Percentiles rank a stretch among this genome's conserved stretches.
These are phyloP conservation scores for Drosophila mimetica DNA, from an alignment of 2,888 invertebrate genomes.

Conservation along the genomic window DNA sequence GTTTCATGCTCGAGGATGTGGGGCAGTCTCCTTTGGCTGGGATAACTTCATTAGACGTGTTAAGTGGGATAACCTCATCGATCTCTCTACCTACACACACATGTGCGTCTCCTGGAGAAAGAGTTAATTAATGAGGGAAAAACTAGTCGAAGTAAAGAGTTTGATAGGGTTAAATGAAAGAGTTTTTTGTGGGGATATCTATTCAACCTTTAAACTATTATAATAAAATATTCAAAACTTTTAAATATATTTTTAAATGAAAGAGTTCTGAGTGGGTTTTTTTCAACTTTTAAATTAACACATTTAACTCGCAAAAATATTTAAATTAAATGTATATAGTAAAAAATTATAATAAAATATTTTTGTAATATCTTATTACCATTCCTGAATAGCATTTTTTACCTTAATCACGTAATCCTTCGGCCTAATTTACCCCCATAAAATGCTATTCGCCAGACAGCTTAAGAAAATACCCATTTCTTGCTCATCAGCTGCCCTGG, in stretches of 20 bases:
- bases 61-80: constrained; percentile 61
- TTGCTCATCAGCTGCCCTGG: constrained; percentile 2
- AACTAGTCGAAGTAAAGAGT: not conserved
- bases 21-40: constrained; percentile 11
- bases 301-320: too few species aligned
- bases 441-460: constrained; percentile 13
- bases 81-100: constrained; percentile 10
- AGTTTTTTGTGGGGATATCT: too few species aligned
- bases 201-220: too few species aligned
- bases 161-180: not conserved
- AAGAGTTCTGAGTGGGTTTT: not conserved
- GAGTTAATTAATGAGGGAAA: constrained; percentile 21
- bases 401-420: not conserved
- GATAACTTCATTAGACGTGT: constrained; percentile 64
- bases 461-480: constrained; percentile 27
- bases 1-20: constrained; percentile 29
- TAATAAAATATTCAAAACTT: too few species aligned
- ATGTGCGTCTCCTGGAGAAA: not conserved
- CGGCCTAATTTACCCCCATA: not conserved
- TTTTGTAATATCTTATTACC: too few species aligned
- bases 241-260: too few species aligned
- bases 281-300: too few species aligned
- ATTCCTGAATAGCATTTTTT: not conserved
- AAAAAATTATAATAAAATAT: too few species aligned
- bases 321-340: too few species aligned